A percentile compares a stretch with the other conserved stretches of the same genome.
Conservation (phyloP, 53 echinoderm and acorn worm species). For the Crossaster papposus region DNA sequence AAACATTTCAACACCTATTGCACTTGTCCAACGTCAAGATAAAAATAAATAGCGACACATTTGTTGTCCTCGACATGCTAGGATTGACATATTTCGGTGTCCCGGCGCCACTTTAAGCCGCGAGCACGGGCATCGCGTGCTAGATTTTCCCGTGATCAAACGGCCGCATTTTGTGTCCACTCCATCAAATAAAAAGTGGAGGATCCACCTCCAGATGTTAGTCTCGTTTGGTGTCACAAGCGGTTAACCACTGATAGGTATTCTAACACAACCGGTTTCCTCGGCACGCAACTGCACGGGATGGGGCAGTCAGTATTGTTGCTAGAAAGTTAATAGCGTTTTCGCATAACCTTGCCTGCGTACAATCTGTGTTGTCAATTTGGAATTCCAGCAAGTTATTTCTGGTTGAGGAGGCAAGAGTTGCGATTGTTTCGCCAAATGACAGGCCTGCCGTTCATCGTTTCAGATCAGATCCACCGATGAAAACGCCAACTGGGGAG, state of each 20-base stretch:
- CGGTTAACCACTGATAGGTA: background rate
- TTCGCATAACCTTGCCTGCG: no score
- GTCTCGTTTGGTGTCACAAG: background rate
- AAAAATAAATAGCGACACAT: background rate
- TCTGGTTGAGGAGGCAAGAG: background rate
- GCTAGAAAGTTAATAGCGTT: no score
- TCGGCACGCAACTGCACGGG: background rate
- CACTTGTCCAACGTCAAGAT: background rate
- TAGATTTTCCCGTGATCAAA: background rate
- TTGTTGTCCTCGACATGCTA: background rate
- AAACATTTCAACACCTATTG: background rate
- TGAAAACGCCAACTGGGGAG: background rate
- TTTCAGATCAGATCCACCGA: background rate
- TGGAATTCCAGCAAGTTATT: background rate
- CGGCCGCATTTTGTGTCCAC: background rate
- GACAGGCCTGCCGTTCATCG: background rate
- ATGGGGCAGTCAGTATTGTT: background rate
- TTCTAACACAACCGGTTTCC: background rate
- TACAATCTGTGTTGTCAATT: background rate
- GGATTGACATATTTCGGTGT: background rate
- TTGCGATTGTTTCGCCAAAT: background rate
- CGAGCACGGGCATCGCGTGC: background rate
- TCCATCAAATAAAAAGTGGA: background rate
- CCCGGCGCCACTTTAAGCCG: background rate
- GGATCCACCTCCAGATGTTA: background rate